Evolutionary conservation across 2,888 invertebrate genomes (phyloP), one percentile per base, ranked within the genome.

Genomic region (Ariolimax columbianus): DNA sequence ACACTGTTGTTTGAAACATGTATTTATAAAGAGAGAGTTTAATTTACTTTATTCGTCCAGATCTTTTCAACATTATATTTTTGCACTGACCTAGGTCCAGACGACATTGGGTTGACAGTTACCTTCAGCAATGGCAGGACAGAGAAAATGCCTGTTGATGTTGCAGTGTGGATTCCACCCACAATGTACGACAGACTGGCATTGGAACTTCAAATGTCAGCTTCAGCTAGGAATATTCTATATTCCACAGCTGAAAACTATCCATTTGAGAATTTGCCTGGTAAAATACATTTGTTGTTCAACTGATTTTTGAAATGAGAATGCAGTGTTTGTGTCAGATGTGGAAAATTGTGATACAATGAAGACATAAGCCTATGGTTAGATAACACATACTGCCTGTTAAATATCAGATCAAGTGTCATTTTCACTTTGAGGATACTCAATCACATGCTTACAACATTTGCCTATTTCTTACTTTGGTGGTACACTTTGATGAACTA

Each of bases 151-250:
- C 84, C 89, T 0, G 73, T 78, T 11, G 89, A 92, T 83, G 88
- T 86, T 30, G 93, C 93, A 23, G 88, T 93, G 33, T 94, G 94
- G 94, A 91, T 94, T 11, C 94, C 94, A 4, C 88, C 88, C 47
- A 88, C 90, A 26, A 90, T 94, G 78, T 93, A 91, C 86, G 93
- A 94, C 81, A 88, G 94, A 40, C 88, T 93, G 6, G 88, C 91
- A 1, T 89, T 93, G 82, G 93, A 94, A 82, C 88, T 94, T 7
- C 91, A 92, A 82, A 92, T 82, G 82, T 93, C 94, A 9, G 85
- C 83, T n/a, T 91, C 91, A 63, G 92, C 93, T 6, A 89, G 94
- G 40, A 86, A 89, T 59, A 89, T 91, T n/a, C 88, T 93, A 6
- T 89, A 91, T 30, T 84, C 84, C 59, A 77, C 72, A 51, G 40